Percentiles rank a stretch among this genome's conserved stretches.
These are phyloP conservation scores for Amazonetta brasiliensis DNA, from an alignment of 2,797 vertebrate genomes.

Conservation along the genomic window DNA sequence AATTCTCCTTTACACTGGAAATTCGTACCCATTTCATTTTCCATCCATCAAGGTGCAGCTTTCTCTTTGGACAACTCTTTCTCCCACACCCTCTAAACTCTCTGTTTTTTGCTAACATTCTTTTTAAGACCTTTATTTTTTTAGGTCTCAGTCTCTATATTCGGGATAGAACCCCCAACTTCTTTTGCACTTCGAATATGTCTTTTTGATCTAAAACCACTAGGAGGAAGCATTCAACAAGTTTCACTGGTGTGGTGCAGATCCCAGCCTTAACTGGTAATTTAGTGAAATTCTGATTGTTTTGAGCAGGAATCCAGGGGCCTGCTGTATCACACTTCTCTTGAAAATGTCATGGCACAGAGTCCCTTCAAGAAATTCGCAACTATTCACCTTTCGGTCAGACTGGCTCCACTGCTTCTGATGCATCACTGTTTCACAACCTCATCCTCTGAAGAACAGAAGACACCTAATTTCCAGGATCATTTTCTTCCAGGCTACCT, in stretches of 20 bases:
- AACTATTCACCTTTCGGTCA: background rate
- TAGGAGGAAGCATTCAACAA: constrained; percentile 74
- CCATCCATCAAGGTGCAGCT: background rate
- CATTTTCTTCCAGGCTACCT: background rate
- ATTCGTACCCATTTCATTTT: background rate
- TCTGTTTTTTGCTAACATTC: background rate
- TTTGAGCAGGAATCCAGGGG: background rate
- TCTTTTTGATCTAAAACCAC: constrained; percentile 52
- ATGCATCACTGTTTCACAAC: background rate
- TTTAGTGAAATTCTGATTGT: background rate
- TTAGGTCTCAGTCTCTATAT: background rate
- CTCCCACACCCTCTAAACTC: background rate
- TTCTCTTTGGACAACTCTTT: background rate
- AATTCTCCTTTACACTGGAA: background rate
- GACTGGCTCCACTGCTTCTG: background rate
- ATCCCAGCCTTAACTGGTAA: background rate
- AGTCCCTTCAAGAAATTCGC: background rate
- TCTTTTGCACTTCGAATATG: background rate
- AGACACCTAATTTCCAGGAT: background rate
- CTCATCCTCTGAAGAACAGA: background rate
- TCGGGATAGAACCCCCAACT: fast-evolving
- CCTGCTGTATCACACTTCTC: background rate
- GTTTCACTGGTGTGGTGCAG: background rate
- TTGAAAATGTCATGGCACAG: background rate
- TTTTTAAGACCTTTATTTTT: background rate